Evolutionary conservation across 2,888 invertebrate species (phyloP).

Genomic region (Leptodirus hochenwartii): DNA sequence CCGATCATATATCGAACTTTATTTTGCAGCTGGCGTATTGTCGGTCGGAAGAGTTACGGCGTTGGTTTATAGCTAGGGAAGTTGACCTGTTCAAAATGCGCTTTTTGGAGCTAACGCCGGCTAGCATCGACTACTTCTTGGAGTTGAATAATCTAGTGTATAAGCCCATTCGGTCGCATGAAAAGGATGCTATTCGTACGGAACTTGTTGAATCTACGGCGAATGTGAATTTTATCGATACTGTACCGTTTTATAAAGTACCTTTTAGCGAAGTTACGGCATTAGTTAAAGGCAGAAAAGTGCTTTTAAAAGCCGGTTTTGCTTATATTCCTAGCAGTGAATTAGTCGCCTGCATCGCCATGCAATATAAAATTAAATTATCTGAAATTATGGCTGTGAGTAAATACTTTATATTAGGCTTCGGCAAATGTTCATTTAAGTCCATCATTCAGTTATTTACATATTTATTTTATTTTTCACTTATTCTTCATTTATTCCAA

Average conservation of each 20-base stretch:
- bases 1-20: constrained; percentile 86
- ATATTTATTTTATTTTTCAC: no score
- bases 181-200: constrained; percentile 42
- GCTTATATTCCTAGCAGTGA: constrained; percentile 79
- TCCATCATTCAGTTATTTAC: no score
- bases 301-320: constrained; percentile 61
- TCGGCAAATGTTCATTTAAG: no score
- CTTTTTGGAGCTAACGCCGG: constrained; percentile 43
- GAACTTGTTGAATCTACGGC: constrained; percentile 42
- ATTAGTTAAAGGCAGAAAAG: constrained; percentile 58
- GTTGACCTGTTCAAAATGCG: constrained; percentile 73
- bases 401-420: no score
- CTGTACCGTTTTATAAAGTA: constrained; percentile 60
- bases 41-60: constrained; percentile 62
- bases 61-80: constrained; percentile 82
- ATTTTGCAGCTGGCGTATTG: constrained; percentile 84
- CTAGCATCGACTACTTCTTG: constrained; percentile 47
- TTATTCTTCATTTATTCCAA: no score
- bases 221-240: constrained; percentile 34
- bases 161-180: constrained; percentile 42
- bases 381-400: constrained; percentile 47
- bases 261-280: constrained; percentile 76
- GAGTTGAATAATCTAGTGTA: constrained; percentile 48
- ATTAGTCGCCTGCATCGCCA: constrained; percentile 64
- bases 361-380: constrained; percentile 53